Conservation (phyloP, 1,140 invertebrate species). For the Hetaerina americana region DNA sequence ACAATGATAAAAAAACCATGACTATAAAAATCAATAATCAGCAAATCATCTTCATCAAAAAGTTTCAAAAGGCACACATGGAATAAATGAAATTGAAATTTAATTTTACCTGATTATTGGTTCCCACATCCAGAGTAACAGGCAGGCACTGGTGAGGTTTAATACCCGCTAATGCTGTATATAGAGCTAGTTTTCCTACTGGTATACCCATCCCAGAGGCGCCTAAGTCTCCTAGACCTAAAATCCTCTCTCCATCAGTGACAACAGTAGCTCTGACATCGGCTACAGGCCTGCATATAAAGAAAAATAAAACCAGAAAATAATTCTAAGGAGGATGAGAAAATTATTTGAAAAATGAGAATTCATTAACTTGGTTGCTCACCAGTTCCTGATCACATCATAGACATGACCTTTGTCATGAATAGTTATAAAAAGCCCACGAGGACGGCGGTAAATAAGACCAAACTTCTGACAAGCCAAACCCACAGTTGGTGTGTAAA, state of each 20-base stretch:
- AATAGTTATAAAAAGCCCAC: conserved; percentile 92
- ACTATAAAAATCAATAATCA: too few relatives aligned
- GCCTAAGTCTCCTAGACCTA: conserved; percentile 87
- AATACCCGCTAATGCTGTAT: conserved; percentile 85
- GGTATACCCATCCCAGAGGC: conserved; percentile 94
- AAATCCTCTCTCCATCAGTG: conserved; percentile 87
- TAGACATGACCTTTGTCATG: conserved; percentile 91
- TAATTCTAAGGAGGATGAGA: background rate
- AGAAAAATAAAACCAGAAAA: background rate
- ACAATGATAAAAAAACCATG: too few relatives aligned
- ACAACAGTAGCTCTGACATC: conserved; percentile 88
- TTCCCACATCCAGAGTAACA: conserved; percentile 85
- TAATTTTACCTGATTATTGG: conserved; percentile 60
- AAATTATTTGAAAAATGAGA: conserved; percentile 2
- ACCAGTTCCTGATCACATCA: conserved; percentile 80
- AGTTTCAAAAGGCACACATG: too few relatives aligned
- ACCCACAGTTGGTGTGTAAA: conserved; percentile 96
- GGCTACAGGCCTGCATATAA: conserved; percentile 65
- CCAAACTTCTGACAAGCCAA: conserved; percentile 95
- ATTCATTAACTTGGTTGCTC: conserved; percentile 27
- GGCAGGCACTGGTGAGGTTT: conserved; percentile 87
- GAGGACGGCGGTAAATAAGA: conserved; percentile 82
- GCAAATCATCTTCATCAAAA: too few relatives aligned
- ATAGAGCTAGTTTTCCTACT: conserved; percentile 84
- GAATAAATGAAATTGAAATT: conserved; percentile 50